Evolutionary conservation across 2,797 vertebrate genomes (phyloP), one percentile per base, ranked within the genome.

Genomic region (Babyrousa celebensis): DNA sequence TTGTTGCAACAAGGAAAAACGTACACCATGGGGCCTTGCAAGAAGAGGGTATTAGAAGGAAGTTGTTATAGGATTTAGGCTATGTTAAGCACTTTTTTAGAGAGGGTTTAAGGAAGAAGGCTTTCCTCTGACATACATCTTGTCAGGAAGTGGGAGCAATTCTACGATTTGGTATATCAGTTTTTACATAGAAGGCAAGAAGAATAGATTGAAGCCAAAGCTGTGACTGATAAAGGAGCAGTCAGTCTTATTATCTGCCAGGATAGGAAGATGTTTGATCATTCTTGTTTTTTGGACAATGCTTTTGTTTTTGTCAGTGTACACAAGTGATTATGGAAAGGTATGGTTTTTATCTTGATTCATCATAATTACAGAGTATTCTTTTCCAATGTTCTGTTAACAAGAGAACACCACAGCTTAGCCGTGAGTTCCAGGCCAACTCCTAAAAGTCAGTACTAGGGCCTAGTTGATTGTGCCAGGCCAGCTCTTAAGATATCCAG

Each of bases 181-280:
- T 95, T 96, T 65, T 93, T 86, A 89, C 12, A 40, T 95, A 48
- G 71, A 83, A 89, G 48, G 16, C 23, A 93, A 88, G 54, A 89
- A 87, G 92, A 80, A 62, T 40, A 60, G 17, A 70, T 83, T 3
- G 20, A 91, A 12, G 16, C 9, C 48, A 52, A 96, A 84, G 12
- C 43, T 92, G 17, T 93, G 23, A 60, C 48, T 84, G 58, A 67
- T 89, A 71, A 91, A 96, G 14, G 32, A 71, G 17, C 12, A 60
- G 23, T 93, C 52, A 71, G 32, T 79, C 25, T 36, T 36, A 36
- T 14, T 62, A 75, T 77, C 68, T 85, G 32, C n/a, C 83, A 80
- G 68, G 36, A 94, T n/a, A 62, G 25, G 86, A 23, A 20, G 23
- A 16, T 85, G 2, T 89, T 94, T 83, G 43, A 2, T 93, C 20